These are phyloP conservation scores for Tragelaphus buxtoni DNA, from an alignment of 2,113 vertebrate species.

Conservation along the genomic window DNA sequence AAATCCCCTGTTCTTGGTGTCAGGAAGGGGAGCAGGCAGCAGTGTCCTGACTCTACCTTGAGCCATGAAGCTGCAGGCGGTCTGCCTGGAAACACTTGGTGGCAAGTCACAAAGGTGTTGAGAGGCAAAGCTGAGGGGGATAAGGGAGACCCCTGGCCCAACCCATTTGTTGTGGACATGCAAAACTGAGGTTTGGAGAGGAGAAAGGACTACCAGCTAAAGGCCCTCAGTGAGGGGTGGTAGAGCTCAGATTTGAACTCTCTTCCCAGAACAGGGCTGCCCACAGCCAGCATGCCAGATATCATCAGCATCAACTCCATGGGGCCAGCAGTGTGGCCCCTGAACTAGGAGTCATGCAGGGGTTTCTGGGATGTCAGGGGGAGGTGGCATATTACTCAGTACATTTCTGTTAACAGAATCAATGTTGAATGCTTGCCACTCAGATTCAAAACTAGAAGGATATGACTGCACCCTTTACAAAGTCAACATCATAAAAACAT, in stretches of 20 bases:
- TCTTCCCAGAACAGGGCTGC: not conserved
- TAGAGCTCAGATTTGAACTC: not conserved
- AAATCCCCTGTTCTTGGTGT: not conserved
- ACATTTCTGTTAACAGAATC: not conserved
- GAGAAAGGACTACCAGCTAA: not conserved
- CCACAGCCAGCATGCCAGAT: not conserved
- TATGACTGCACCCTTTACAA: not conserved
- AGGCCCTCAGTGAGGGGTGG: not conserved
- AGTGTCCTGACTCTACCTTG: not conserved
- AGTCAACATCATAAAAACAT: not conserved
- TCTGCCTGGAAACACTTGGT: not conserved
- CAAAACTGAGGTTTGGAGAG: not conserved
- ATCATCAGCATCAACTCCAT: not conserved
- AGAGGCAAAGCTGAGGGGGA: not conserved
- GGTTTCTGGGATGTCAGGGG: not conserved
- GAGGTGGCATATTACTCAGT: not conserved
- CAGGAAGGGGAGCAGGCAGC: not conserved
- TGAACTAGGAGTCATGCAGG: rapidly evolving
- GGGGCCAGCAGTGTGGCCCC: not conserved
- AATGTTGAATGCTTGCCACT: not conserved
- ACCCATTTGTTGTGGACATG: not conserved
- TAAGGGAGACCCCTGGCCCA: not conserved
- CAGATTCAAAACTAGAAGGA: not conserved
- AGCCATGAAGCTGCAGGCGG: not conserved
- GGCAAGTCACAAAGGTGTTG: not conserved